Percentiles rank a stretch among this genome's conserved stretches.
phyloP scores from a whole-genome alignment of 2,797 vertebrate species.

The Hipposideros larvatus region DNA sequence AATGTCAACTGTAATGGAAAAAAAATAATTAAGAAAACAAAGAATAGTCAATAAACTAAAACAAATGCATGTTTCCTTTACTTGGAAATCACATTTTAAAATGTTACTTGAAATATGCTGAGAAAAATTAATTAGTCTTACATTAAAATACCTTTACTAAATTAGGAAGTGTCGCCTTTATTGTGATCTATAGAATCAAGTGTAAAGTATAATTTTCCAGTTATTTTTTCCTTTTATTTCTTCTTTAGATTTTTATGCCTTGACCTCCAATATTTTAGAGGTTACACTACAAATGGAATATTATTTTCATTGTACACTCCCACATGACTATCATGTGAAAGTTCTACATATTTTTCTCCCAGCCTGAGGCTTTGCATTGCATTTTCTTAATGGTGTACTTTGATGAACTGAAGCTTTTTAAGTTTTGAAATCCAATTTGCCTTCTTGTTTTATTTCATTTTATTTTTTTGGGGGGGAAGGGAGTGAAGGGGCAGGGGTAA shows the following conservation, averaged over 20 bases:
- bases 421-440: constrained; percentile 17
- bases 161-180: constrained; percentile 61
- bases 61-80: too few relatives aligned
- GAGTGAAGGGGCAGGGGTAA: too few relatives aligned
- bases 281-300: neutral
- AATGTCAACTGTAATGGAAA: too few relatives aligned
- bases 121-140: neutral
- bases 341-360: constrained; percentile 11
- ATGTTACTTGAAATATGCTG: too few relatives aligned
- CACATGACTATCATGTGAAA: constrained; percentile 14
- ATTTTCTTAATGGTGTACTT: neutral
- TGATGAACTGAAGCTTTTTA: neutral
- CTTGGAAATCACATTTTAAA: too few relatives aligned
- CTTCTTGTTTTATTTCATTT: too few relatives aligned
- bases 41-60: too few relatives aligned
- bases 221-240: constrained; percentile 16
- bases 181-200: constrained; percentile 16
- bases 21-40: too few relatives aligned
- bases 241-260: constrained; percentile 26
- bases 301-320: constrained; percentile 45
- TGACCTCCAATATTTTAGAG: constrained; percentile 28
- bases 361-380: neutral
- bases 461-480: too few relatives aligned
- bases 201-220: constrained; percentile 27
- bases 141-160: constrained; percentile 70